phyloP scores from a whole-genome alignment of 2,797 vertebrate species.

The Cottoperca gobio region DNA sequence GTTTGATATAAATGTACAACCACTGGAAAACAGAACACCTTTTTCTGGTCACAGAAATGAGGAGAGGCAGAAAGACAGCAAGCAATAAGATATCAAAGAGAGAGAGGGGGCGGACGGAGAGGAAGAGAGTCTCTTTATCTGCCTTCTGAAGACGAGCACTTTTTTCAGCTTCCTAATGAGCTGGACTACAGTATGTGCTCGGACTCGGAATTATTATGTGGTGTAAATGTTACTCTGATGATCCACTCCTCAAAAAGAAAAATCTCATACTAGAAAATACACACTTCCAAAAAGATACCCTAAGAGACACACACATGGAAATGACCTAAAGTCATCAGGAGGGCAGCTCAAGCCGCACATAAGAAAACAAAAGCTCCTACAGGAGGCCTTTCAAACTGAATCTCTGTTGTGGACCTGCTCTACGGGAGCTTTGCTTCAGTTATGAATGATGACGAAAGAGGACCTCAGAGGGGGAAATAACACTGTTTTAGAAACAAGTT shows the following conservation, averaged over 20 bases:
- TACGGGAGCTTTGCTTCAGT: neutral
- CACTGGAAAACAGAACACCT: constrained; percentile 1
- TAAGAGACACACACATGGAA: neutral
- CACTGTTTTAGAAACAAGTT: neutral
- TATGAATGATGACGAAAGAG: constrained; percentile 9
- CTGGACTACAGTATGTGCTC: constrained; percentile 19
- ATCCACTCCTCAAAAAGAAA: neutral
- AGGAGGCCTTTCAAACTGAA: constrained; percentile 6
- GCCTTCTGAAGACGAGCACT: constrained; percentile 19
- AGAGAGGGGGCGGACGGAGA: constrained; percentile 15
- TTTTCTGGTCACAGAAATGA: constrained; percentile 33
- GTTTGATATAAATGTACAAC: constrained; percentile 17
- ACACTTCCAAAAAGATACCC: neutral
- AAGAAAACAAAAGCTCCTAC: constrained; percentile 22
- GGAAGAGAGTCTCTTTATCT: constrained; percentile 26
- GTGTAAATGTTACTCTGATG: constrained; percentile 6
- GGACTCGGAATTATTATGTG: constrained; percentile 32
- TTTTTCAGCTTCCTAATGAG: constrained; percentile 43
- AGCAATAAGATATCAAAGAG: constrained; percentile 23
- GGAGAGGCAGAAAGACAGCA: neutral
- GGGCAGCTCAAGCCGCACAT: neutral
- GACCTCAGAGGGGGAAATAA: constrained; percentile 6
- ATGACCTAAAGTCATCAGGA: constrained; percentile 10
- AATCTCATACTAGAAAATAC: neutral
- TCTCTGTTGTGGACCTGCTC: constrained; percentile 1